These are phyloP conservation scores for Solenopsis fugax DNA, from an alignment of 1,140 invertebrate genomes.

Conservation along the genomic window DNA sequence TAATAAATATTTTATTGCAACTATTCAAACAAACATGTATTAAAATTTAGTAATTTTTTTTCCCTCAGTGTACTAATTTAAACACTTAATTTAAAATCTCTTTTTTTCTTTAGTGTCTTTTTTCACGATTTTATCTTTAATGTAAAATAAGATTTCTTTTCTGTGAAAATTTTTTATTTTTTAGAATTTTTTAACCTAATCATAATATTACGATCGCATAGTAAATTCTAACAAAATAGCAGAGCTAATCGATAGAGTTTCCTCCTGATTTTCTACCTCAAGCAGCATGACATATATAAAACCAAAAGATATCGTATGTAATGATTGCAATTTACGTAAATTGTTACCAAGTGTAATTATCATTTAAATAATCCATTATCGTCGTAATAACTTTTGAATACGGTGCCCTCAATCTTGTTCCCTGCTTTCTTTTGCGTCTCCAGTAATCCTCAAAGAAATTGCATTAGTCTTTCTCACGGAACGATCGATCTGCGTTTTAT, in stretches of 20 bases:
- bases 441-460: slow-evolving; percentile 22
- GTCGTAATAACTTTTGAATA: background rate
- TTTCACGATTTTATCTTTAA: no score
- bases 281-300: background rate
- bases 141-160: no score
- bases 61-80: no score
- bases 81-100: no score
- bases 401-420: background rate
- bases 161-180: no score
- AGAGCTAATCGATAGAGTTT: background rate
- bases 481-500: slow-evolving; percentile 10
- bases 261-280: background rate
- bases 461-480: background rate
- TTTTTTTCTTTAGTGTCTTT: no score
- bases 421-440: background rate
- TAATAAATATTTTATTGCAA: no score
- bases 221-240: no score
- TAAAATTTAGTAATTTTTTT: no score
- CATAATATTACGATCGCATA: no score
- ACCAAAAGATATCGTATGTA: background rate
- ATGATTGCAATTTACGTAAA: background rate
- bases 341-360: background rate
- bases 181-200: no score
- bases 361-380: background rate
- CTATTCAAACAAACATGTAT: no score